Base-by-base conservation (phyloP, 2,113 vertebrate species). In the Carassius gibelio region DNA sequence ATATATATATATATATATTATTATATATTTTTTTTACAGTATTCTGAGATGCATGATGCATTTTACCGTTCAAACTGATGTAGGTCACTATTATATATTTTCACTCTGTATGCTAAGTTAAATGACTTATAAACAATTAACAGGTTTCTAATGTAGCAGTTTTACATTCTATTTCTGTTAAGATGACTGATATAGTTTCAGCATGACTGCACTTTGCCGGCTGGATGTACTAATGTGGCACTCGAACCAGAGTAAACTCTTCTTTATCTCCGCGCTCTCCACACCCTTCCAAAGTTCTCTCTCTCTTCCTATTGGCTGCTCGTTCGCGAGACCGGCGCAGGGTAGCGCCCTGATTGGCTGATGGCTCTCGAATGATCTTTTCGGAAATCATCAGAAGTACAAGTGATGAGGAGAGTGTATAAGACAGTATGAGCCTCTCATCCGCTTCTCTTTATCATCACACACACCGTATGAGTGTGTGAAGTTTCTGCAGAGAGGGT, bases 321-420 rank as follows among this genome's bases (percentile, higher is more conserved):
- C 13, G 21, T 34, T 19, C 66, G 7, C 13, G 68, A 80, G 81
- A 15, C 50, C 26, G 55, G 77, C 59, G 90, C 93, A 88, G 93
- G 90, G 78, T 2, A 48, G 30, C 8, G 38, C 75, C 14, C 85
- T 61, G 85, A 89, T 89, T 89, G 87, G 87, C 84, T 90, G 91
- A 66, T 89, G 72, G 84, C 62, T 19, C 89, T 94, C 94, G 94
- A 93, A 94, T 90, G 93, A 94, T 94, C 91, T 38, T 88, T 84
- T 88, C 79, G 86, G 91, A 93, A 88, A 91, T 91, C 84, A 84
- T 50, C 83, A 92, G 88, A 71, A 50, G 79, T 81, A 34, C 79
- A 82, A 59, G 80, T 69, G 80, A 86, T 82, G 80, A 17, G 30
- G 64, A 34, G 80, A 52, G n/a, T 66, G 78, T 81, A 81, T 81